Conservation (phyloP, 2,797 vertebrate genomes). For the Tangara arthus region DNA sequence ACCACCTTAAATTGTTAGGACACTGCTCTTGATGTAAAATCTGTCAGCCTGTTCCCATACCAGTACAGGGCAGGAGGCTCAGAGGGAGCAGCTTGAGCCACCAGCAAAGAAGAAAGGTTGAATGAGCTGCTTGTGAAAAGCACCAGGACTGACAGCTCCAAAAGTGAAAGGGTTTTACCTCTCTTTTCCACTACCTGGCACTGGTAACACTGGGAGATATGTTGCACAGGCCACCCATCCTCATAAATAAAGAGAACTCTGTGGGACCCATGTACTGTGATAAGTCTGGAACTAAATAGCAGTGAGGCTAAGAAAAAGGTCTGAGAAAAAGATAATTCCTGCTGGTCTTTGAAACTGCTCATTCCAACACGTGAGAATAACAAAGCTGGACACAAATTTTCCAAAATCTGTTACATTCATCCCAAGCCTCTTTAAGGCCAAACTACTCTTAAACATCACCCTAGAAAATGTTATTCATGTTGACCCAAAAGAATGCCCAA, state of each 20-base stretch:
- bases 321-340: neutral
- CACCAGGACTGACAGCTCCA: neutral
- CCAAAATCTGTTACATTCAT: neutral
- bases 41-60: constrained; percentile 10
- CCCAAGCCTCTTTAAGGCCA: neutral
- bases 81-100: neutral
- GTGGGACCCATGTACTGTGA: neutral
- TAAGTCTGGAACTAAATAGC: neutral
- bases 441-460: neutral
- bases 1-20: neutral
- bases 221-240: neutral
- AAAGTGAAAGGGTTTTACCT: neutral
- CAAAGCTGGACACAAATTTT: accelerated
- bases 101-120: neutral
- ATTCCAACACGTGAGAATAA: accelerated
- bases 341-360: neutral
- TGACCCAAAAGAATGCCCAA: neutral
- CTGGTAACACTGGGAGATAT: neutral
- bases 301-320: neutral
- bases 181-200: neutral
- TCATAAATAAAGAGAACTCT: neutral
- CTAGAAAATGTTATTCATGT: neutral
- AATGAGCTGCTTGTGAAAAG: neutral
- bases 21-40: neutral
- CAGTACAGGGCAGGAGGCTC: neutral